These are phyloP conservation scores for Eurytoma californica DNA, from an alignment of 2,888 invertebrate genomes.

Conservation along the genomic window DNA sequence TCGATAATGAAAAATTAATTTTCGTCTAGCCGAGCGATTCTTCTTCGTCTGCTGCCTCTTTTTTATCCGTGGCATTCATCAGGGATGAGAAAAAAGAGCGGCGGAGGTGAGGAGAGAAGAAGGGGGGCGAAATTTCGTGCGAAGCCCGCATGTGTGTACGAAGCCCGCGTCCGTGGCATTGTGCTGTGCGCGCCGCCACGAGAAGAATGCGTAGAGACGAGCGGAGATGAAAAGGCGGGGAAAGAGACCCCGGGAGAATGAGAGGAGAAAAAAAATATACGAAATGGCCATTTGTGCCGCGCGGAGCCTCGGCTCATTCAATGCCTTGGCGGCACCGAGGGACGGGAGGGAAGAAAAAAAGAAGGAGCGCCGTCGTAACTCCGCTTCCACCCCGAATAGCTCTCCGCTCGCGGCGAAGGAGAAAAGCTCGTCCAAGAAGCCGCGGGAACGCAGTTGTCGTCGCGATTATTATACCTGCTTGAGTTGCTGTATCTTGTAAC, in stretches of 20 bases:
- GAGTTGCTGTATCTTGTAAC: slow-evolving; percentile 36
- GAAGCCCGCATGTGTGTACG: slow-evolving; percentile 34
- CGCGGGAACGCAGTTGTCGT: background rate
- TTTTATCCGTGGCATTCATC: background rate
- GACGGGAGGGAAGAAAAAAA: background rate
- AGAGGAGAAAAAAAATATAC: slow-evolving; percentile 43
- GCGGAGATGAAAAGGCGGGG: slow-evolving; percentile 48
- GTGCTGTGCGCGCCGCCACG: slow-evolving; percentile 22
- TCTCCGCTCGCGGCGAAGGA: background rate
- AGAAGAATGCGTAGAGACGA: slow-evolving; percentile 47
- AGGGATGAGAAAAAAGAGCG: background rate
- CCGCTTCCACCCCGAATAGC: background rate
- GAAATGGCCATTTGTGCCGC: slow-evolving; percentile 48
- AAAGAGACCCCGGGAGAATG: slow-evolving; percentile 5
- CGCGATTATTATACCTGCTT: slow-evolving; percentile 33
- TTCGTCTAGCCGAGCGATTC: slow-evolving; percentile 7
- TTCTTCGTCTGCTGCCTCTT: slow-evolving; percentile 13
- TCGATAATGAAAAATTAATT: slow-evolving; percentile 30
- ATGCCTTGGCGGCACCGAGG: background rate
- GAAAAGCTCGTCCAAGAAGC: slow-evolving; percentile 9
- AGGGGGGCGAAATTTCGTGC: slow-evolving; percentile 40
- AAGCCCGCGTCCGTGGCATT: slow-evolving; percentile 17
- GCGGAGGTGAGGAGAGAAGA: slow-evolving; percentile 13
- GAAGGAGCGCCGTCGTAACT: slow-evolving; percentile 26
- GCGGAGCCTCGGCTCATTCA: slow-evolving; percentile 42